Evolutionary conservation across 2,113 vertebrate genomes (phyloP).

Genomic region (Lepus timidus): DNA sequence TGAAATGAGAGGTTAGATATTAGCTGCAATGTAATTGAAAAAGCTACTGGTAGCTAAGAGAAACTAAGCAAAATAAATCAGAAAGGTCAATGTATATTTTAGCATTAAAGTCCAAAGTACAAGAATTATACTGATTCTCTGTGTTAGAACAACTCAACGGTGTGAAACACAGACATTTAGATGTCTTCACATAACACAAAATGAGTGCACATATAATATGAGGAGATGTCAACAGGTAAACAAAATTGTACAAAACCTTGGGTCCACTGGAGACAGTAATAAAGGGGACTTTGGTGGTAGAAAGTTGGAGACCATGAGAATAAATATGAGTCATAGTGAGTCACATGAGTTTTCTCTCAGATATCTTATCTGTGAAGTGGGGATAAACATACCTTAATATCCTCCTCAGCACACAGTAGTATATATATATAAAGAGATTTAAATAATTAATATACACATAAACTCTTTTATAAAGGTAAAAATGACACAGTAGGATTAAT

Average conservation of each 20-base stretch:
- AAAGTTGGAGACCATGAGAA: background rate
- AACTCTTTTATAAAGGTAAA: background rate
- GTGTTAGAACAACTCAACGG: background rate
- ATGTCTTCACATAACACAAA: background rate
- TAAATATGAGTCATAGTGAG: background rate
- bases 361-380: background rate
- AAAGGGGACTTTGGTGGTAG: background rate
- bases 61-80: background rate
- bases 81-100: background rate
- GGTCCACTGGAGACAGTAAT: background rate
- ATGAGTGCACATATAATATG: background rate
- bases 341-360: background rate
- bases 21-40: background rate
- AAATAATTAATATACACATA: background rate
- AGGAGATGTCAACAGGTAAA: background rate
- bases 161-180: background rate
- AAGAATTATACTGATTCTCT: slow-evolving; percentile 7
- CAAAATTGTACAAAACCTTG: background rate
- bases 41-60: background rate
- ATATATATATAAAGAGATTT: background rate
- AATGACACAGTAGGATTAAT: background rate
- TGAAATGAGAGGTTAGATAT: background rate
- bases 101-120: background rate
- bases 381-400: background rate
- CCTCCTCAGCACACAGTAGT: background rate